Conservation (phyloP, 2,113 vertebrate species). For the Chlorodrepanis virens region DNA sequence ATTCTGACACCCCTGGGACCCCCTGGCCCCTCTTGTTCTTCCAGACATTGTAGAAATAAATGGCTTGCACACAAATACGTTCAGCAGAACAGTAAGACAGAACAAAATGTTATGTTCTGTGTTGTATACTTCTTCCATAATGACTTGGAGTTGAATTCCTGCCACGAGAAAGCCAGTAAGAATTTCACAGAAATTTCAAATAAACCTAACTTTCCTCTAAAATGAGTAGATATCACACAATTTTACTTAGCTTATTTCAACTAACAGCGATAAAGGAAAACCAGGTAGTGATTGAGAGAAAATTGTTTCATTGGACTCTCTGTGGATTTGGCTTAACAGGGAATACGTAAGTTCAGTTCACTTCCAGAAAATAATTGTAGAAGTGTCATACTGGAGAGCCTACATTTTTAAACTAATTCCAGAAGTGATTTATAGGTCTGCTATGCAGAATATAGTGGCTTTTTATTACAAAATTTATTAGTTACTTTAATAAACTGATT, state of each 20-base stretch:
- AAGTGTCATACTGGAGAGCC: background rate
- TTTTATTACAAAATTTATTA: background rate
- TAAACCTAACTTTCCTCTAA: background rate
- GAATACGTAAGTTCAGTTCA: background rate
- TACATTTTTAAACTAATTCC: background rate
- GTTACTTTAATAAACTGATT: constrained; percentile 14
- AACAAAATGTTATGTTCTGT: background rate
- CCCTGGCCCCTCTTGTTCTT: background rate
- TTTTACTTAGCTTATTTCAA: background rate
- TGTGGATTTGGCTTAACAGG: background rate
- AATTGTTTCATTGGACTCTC: background rate
- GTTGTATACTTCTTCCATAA: background rate
- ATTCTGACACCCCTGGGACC: background rate
- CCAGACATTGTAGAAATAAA: background rate
- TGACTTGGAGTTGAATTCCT: background rate
- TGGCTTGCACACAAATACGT: background rate
- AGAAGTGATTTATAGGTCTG: constrained; percentile 1
- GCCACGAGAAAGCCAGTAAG: background rate
- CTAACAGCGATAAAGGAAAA: background rate
- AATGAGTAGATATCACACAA: background rate
- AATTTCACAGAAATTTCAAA: background rate
- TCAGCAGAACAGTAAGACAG: background rate
- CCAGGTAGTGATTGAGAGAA: background rate
- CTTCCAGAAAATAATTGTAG: background rate
- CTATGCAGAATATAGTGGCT: background rate